Evolutionary conservation across 2,113 vertebrate genomes (phyloP).

Genomic region (Lagenorhynchus albirostris): DNA sequence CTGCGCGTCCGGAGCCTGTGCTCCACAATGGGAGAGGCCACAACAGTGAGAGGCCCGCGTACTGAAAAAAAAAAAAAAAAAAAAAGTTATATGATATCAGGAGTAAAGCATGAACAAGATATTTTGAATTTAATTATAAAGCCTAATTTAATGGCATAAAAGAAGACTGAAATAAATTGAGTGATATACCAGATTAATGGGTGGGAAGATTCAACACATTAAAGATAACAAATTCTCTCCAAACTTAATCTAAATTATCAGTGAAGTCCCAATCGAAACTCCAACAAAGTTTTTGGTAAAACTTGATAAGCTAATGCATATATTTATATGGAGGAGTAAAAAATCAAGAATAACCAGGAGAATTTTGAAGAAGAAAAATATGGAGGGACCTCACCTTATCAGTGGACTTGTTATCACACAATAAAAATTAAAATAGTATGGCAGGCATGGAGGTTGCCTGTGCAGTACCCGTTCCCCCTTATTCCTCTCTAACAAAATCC

Average conservation of each 20-base stretch:
- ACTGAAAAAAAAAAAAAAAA: no score
- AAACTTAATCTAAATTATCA: background rate
- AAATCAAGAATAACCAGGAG: background rate
- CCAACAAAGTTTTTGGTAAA: background rate
- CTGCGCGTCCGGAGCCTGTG: no score
- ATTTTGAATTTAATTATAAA: background rate
- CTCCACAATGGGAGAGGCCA: no score
- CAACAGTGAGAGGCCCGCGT: no score
- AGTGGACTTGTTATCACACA: background rate
- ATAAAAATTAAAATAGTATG: background rate
- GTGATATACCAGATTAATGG: background rate
- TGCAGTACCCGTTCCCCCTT: background rate
- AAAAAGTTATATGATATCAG: background rate
- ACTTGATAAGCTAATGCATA: background rate
- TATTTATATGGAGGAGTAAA: background rate
- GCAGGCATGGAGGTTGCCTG: background rate
- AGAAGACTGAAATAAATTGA: background rate
- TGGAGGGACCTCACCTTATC: no score
- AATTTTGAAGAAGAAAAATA: background rate
- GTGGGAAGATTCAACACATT: background rate
- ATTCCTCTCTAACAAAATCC: background rate
- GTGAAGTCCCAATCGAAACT: background rate
- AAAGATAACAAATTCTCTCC: background rate
- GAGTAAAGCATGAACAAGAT: background rate
- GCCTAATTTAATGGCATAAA: background rate